These are phyloP conservation scores for Lepidochitona cinerea DNA, from an alignment of 2,888 invertebrate genomes.

Conservation along the genomic window DNA sequence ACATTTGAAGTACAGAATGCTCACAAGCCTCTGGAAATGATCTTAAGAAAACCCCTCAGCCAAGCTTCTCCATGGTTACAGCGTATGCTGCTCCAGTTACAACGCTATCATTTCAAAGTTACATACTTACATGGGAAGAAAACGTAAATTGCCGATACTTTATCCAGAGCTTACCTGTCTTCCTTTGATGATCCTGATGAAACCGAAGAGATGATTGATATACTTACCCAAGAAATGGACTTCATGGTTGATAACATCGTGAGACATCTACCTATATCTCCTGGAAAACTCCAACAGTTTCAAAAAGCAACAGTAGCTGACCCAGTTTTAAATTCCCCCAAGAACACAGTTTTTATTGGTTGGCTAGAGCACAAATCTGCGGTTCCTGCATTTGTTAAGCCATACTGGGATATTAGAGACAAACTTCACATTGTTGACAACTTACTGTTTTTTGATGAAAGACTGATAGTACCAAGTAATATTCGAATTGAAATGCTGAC, in stretches of 20 bases:
- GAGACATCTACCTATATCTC: background rate
- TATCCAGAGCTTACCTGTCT: constrained; percentile 26
- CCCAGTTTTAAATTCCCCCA: background rate
- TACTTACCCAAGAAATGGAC: constrained; percentile 15
- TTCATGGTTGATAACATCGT: constrained; percentile 13
- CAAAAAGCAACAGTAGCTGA: background rate
- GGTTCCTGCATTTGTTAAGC: background rate
- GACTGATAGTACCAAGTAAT: constrained; percentile 13
- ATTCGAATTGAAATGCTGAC: constrained; percentile 5
- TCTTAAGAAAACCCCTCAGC: constrained; percentile 15
- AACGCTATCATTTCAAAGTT: constrained; percentile 22
- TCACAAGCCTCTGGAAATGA: constrained; percentile 30
- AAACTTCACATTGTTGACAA: constrained; percentile 15
- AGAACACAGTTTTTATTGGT: background rate
- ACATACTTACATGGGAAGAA: constrained; percentile 28
- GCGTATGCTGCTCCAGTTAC: constrained; percentile 21
- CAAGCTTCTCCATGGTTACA: constrained; percentile 26
- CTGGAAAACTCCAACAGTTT: background rate
- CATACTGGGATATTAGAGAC: constrained; percentile 15
- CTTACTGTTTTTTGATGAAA: constrained; percentile 13
- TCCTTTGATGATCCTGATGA: background rate
- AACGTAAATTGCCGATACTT: constrained; percentile 35
- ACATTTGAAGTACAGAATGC: constrained; percentile 29
- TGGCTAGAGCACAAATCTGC: background rate
- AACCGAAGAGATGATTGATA: background rate